Evolutionary conservation across 2,888 invertebrate genomes (phyloP), one percentile per base, ranked within the genome.

Genomic region (Bembecia ichneumoniformis): DNA sequence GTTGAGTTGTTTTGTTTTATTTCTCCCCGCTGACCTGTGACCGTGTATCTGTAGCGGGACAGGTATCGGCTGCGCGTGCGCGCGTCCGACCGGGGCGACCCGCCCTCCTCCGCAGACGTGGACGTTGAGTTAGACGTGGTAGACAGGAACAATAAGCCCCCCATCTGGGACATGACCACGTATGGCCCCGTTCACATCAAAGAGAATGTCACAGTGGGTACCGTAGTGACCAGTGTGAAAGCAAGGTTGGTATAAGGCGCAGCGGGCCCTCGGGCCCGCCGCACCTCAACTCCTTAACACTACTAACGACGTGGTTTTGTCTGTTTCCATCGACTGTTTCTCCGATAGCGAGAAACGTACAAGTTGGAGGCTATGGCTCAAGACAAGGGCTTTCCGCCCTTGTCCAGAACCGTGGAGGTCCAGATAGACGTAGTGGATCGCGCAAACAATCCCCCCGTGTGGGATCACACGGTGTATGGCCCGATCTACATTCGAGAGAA

Each of bases 141-240:
- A 90, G 96, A 96, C 93, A 93, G 95, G 91, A 97, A 95, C 93
- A 97, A 96, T 94, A 97, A 96, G 93, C 97, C 95, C 89, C 97
- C 96, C 89, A 93, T 95, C 89, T 97, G 96, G 97, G 96, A 95
- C 91, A 92, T 92, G 90, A 93, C 92, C 90, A 92, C 95, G 90
- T 96, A 97, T 92, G 96, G 97, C 91, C 96, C 96, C 91, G 96
- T 96, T 91, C 94, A 94, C 93, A 95, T 97, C 92, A 94, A 94
- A 92, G 97, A 97, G 94, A 97, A 97, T 94, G 96, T 96, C 92
- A 96, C 96, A 93, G 96, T 97, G 92, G 96, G 97, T 93, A 96
- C 96, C 90, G 94, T 95, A 93, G 96, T 97, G 92, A 96, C 96
- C 91, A 94, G 96, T 90, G 94, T 97, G 90, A 96, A 96, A 94